Base-by-base conservation (phyloP, 1,140 invertebrate genomes). In the Probaryconus sp. region DNA sequence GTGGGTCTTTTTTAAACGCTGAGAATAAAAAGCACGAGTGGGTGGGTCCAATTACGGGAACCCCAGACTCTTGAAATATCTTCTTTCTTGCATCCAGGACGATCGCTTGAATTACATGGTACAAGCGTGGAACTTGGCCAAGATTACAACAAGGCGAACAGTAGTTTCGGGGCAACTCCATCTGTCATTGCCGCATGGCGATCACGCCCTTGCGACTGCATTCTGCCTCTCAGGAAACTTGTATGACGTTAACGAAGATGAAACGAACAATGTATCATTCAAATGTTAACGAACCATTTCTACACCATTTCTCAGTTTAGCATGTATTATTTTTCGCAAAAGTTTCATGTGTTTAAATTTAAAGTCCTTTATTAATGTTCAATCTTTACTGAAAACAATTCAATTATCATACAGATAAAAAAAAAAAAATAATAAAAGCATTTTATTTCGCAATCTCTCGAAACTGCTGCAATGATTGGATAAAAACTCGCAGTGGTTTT, bases 121-220 rank as follows among this genome's bases (percentile, higher is more conserved):
- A 24, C 26, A 30, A 5, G n/a, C 47, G 20, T 38, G 50, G 37
- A 68, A 74, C 55, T 63, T 24, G 3, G 48, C 56, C 63, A 74
- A 74, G 71, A 68, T 72, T 72, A 63, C 74, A 47, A 61, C 60
- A 64, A 63, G 68, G 30, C 42, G 58, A 31, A 3, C 28, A 64
- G 51, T 31, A 56, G 30, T 64, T 63, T 63, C 33, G 31, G 55
- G 48, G 6, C 56, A 53, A 56, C 68, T 72, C 37, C 67, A 64
- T 77, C 64, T 72, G 69, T 77, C 69, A 74, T 74, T 65, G 71
- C 71, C 47, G 50, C 51, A 24, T 68, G 63, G 18, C 55, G 64
- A 75, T 75, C 50, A 75, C 71, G 71, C 72, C 72, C 64, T 28
- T 63, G 28, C 38, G 33, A 42, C 70, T 64, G 21, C 43, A 11